Evolutionary conservation across 2,113 vertebrate genomes (phyloP).

Genomic region (Otolemur garnettii): DNA sequence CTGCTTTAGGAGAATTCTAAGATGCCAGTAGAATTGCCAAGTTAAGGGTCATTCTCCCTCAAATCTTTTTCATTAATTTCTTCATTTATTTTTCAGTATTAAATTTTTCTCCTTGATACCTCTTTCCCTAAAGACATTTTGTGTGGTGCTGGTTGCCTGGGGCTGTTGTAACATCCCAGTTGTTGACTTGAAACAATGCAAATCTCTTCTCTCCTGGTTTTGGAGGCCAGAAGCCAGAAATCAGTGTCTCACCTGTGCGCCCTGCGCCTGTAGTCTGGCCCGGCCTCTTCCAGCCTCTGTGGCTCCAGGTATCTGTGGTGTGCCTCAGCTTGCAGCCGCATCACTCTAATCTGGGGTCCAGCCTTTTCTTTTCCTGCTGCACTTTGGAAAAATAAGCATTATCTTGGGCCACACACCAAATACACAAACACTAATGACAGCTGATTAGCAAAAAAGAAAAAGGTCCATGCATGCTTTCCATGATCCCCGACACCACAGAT

Average conservation of each 20-base stretch:
- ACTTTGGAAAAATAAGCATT: no score
- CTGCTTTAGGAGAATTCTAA: neutral
- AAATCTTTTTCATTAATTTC: neutral
- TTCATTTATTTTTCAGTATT: neutral
- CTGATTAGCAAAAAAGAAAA: no score
- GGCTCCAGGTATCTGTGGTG: neutral
- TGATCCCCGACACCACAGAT: no score
- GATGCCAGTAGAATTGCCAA: neutral
- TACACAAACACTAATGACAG: no score
- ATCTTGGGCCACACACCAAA: no score
- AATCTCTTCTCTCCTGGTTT: no score
- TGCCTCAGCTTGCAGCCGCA: rapidly evolving
- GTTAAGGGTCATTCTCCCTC: neutral
- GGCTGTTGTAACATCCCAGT: neutral
- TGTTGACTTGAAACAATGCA: neutral
- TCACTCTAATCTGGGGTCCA: neutral
- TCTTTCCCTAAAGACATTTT: neutral
- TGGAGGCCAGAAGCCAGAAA: neutral
- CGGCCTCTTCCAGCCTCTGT: neutral
- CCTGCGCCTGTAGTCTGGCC: no score
- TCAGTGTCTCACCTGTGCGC: neutral
- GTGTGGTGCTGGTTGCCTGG: neutral
- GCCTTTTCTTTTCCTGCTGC: no score
- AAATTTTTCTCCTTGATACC: neutral
- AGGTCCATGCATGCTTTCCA: no score